Percentiles rank a stretch among this genome's conserved stretches.
phyloP scores from a whole-genome alignment of 2,797 vertebrate species.

The Naso thynnoides region DNA sequence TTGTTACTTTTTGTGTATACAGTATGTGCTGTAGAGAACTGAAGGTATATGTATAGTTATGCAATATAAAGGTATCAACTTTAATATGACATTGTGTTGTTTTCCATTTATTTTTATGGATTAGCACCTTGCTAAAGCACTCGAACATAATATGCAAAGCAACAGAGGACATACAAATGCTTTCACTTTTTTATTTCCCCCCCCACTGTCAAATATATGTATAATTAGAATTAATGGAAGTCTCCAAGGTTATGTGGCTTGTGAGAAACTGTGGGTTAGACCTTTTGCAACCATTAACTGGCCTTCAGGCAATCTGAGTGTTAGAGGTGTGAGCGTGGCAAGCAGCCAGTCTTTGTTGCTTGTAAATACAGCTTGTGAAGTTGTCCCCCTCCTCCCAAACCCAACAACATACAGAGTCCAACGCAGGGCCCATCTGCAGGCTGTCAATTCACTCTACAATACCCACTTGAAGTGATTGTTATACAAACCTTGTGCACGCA shows the following conservation, averaged over 20 bases:
- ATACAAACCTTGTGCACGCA: background rate
- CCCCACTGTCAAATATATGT: background rate
- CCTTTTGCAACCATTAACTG: background rate
- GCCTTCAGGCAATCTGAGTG: background rate
- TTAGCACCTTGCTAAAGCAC: background rate
- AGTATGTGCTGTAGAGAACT: slow-evolving; percentile 31
- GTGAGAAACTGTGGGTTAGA: background rate
- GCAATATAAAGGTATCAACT: slow-evolving; percentile 48
- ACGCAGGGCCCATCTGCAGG: background rate
- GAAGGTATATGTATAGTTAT: slow-evolving; percentile 13
- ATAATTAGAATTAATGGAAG: too few relatives aligned
- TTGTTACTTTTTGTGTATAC: slow-evolving; percentile 38
- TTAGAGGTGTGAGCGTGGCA: background rate
- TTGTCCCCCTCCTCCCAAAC: background rate
- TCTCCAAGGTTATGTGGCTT: background rate
- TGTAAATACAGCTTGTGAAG: background rate
- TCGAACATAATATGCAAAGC: background rate
- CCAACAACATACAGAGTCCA: background rate
- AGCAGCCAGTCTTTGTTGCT: background rate
- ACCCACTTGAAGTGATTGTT: background rate
- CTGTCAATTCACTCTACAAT: too few relatives aligned
- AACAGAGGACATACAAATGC: background rate
- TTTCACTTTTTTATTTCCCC: background rate
- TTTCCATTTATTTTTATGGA: slow-evolving; percentile 6
- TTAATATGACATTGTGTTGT: slow-evolving; percentile 41